These are phyloP conservation scores for Aplysia californica DNA, from an alignment of 1,140 invertebrate species.

Conservation along the genomic window DNA sequence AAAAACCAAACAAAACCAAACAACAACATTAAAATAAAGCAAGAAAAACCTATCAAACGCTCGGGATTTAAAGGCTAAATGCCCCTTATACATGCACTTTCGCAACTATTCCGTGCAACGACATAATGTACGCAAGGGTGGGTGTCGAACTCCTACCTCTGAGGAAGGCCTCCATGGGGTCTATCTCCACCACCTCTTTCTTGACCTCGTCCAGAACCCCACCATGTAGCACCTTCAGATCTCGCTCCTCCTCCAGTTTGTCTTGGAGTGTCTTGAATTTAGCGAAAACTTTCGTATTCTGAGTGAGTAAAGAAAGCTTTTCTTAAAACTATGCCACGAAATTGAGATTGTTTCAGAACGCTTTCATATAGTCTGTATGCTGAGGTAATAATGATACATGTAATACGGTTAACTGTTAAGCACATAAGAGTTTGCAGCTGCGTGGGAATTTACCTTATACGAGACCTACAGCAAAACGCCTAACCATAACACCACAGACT, in stretches of 20 bases:
- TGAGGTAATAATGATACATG: background rate
- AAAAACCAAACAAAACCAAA: too few species aligned
- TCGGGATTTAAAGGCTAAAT: too few species aligned
- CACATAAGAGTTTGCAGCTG: background rate
- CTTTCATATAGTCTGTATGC: too few species aligned
- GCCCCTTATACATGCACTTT: too few species aligned
- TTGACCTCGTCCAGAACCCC: slow-evolving; percentile 7
- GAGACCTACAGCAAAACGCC: background rate
- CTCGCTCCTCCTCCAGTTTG: slow-evolving; percentile 76
- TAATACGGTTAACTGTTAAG: background rate
- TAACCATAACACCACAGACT: too few species aligned
- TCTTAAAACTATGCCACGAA: background rate
- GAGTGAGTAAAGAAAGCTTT: background rate
- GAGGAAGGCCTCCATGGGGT: background rate
- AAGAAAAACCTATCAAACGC: too few species aligned
- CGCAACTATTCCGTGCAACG: too few species aligned
- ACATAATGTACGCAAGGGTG: background rate
- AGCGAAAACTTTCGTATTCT: slow-evolving; percentile 56
- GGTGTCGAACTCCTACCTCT: background rate
- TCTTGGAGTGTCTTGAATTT: slow-evolving; percentile 55
- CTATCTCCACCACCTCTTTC: background rate
- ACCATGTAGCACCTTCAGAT: slow-evolving; percentile 43
- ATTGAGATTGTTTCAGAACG: too few species aligned
- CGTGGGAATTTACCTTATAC: background rate
- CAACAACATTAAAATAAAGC: too few species aligned